Conservation (phyloP, 1,140 invertebrate species). For the Lepidostoma basale region DNA sequence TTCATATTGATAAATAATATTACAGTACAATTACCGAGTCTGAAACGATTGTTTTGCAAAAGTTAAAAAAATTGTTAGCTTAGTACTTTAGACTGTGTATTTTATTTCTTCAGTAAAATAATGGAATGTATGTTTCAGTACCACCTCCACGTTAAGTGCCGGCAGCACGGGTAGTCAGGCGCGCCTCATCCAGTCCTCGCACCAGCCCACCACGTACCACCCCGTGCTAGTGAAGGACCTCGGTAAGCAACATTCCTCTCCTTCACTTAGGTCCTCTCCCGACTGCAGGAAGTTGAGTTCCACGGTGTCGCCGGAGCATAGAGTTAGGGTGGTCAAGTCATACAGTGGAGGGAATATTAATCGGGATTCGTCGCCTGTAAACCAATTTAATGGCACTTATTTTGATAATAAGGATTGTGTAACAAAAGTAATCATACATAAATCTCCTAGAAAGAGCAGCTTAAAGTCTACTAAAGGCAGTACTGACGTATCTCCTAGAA, state of each 20-base stretch:
- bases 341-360: slow-evolving; percentile 58
- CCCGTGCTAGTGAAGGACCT: slow-evolving; percentile 83
- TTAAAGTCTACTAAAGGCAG: slow-evolving; percentile 53
- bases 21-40: too few species aligned
- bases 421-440: slow-evolving; percentile 60
- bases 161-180: slow-evolving; percentile 93
- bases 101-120: too few species aligned
- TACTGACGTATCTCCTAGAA: slow-evolving; percentile 35
- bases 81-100: too few species aligned
- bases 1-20: too few species aligned
- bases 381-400: slow-evolving; percentile 50
- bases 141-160: slow-evolving; percentile 90
- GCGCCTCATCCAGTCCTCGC: slow-evolving; percentile 89
- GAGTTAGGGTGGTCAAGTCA: slow-evolving; percentile 57
- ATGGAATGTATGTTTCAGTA: slow-evolving; percentile 70
- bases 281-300: slow-evolving; percentile 50
- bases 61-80: too few species aligned
- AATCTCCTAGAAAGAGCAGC: slow-evolving; percentile 60
- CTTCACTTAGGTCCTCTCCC: slow-evolving; percentile 57
- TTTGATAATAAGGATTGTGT: slow-evolving; percentile 54
- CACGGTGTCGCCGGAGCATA: slow-evolving; percentile 50
- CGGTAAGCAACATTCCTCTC: slow-evolving; percentile 72
- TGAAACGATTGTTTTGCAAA: too few species aligned
- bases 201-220: slow-evolving; percentile 88
- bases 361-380: slow-evolving; percentile 55